These are phyloP conservation scores for Nemotelus pantherinus DNA, from an alignment of 2,888 invertebrate genomes.

Conservation along the genomic window DNA sequence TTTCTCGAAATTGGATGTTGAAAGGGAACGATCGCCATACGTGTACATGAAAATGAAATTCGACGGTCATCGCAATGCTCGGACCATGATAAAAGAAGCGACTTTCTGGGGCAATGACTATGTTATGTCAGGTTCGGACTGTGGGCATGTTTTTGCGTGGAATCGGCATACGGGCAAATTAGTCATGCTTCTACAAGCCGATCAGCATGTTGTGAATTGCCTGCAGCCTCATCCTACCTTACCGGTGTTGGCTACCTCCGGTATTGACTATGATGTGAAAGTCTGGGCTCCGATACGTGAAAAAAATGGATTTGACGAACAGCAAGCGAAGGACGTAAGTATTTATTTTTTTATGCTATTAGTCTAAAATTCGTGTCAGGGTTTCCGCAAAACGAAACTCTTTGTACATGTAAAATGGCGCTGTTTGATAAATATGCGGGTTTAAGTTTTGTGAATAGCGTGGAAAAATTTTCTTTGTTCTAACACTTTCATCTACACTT, in stretches of 20 bases:
- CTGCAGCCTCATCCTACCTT: slow-evolving; percentile 83
- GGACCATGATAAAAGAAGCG: slow-evolving; percentile 85
- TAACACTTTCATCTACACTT: too few relatives aligned
- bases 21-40: slow-evolving; percentile 55
- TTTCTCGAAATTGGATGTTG: slow-evolving; percentile 56
- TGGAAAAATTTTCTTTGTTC: too few relatives aligned
- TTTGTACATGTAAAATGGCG: too few relatives aligned
- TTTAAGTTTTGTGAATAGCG: too few relatives aligned
- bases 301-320: slow-evolving; percentile 70
- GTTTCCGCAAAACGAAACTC: too few relatives aligned
- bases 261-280: slow-evolving; percentile 89
- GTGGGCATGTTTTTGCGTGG: slow-evolving; percentile 89
- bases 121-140: slow-evolving; percentile 89
- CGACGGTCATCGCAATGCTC: slow-evolving; percentile 81
- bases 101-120: slow-evolving; percentile 84
- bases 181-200: slow-evolving; percentile 80
- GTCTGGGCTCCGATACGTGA: slow-evolving; percentile 79
- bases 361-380: too few relatives aligned
- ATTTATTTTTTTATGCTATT: not conserved
- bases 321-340: slow-evolving; percentile 66
- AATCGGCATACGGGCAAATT: slow-evolving; percentile 75
- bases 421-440: too few relatives aligned
- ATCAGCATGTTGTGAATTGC: slow-evolving; percentile 86
- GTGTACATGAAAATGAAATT: slow-evolving; percentile 73
- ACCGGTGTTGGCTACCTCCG: slow-evolving; percentile 81